phyloP scores from a whole-genome alignment of 1,140 invertebrate species.

The Dryas iulia region DNA sequence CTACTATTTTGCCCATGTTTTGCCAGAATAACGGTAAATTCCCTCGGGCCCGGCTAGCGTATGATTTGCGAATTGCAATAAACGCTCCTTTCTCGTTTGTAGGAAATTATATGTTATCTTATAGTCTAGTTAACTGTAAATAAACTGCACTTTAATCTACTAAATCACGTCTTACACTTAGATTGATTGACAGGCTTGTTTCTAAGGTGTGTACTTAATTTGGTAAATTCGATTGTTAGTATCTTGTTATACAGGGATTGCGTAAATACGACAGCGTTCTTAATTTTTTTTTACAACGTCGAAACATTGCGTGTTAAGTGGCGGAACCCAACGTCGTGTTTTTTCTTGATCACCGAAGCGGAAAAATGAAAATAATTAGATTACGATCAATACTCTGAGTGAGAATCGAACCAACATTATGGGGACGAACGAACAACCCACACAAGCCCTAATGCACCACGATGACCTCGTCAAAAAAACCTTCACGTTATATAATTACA shows the following conservation, averaged over 20 bases:
- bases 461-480: too few relatives aligned
- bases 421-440: too few relatives aligned
- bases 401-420: too few relatives aligned
- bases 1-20: conserved; percentile 32
- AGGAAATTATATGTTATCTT: conserved; percentile 38
- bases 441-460: too few relatives aligned
- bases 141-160: conserved; percentile 11
- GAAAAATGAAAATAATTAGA: too few relatives aligned
- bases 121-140: conserved; percentile 21
- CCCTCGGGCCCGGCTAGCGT: conserved; percentile 18
- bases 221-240: background rate
- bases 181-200: background rate
- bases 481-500: too few relatives aligned
- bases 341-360: too few relatives aligned
- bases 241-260: background rate
- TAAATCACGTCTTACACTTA: background rate
- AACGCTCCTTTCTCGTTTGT: conserved; percentile 40
- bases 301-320: too few relatives aligned
- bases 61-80: conserved; percentile 48
- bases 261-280: background rate
- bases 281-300: too few relatives aligned
- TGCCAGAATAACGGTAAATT: conserved; percentile 39
- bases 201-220: background rate
- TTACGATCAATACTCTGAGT: too few relatives aligned
- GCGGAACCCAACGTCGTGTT: too few relatives aligned